A percentile compares a stretch with the other conserved stretches of the same genome.
Evolutionary conservation across 2,797 vertebrate species (phyloP).

Genomic region (Microhierax caerulescens): DNA sequence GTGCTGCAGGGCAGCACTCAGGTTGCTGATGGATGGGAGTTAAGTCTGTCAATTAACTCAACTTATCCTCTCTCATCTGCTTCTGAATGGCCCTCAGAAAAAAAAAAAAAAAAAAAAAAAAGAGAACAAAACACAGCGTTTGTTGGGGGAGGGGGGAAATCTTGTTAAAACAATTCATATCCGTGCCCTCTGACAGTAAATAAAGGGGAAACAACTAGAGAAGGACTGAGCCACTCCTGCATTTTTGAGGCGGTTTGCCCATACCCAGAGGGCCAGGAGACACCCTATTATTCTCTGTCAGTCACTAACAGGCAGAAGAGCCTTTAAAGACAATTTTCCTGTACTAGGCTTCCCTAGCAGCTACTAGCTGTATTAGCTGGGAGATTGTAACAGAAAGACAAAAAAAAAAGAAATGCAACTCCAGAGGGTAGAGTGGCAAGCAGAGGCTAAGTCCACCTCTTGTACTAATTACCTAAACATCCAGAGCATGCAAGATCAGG

Average conservation of each 20-base stretch:
- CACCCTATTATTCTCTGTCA: neutral
- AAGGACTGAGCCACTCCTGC: neutral
- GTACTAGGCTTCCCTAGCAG: neutral
- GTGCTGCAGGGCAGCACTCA: neutral
- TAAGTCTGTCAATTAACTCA: neutral
- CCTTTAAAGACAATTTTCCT: neutral
- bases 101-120: neutral
- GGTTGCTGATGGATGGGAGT: neutral
- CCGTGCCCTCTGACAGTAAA: neutral
- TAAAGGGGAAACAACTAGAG: neutral
- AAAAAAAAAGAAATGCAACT: neutral
- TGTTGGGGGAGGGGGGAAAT: too few species aligned
- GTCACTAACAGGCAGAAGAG: neutral
- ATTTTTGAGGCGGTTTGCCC: neutral
- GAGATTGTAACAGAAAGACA: neutral
- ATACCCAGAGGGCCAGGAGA: neutral
- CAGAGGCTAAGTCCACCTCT: neutral
- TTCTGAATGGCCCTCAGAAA: neutral
- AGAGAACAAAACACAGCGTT: neutral
- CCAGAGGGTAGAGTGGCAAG: neutral
- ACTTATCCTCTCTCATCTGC: neutral
- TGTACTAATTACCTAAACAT: neutral
- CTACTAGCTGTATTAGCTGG: neutral
- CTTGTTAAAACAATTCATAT: neutral
- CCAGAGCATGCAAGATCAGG: neutral